Evolutionary conservation across 2,888 invertebrate species (phyloP).

Genomic region (Pherbina coryleti): DNA sequence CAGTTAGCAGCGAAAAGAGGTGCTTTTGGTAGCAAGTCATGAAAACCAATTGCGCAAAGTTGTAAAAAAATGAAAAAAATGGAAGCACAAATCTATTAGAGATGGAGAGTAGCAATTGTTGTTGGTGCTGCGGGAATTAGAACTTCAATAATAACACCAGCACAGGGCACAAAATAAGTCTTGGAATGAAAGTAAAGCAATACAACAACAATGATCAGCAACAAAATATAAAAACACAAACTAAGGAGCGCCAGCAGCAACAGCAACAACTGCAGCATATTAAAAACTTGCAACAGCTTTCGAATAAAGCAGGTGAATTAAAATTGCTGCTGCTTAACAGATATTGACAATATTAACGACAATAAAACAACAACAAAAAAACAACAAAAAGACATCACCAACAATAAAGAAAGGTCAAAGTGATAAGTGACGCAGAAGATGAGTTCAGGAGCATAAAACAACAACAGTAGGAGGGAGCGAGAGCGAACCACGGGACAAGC

Average conservation of each 20-base stretch:
- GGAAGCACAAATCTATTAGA: background rate
- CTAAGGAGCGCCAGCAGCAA: background rate
- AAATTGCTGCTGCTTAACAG: background rate
- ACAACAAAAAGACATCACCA: background rate
- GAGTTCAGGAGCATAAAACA: background rate
- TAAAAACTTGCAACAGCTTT: background rate
- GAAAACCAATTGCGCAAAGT: conserved; percentile 4
- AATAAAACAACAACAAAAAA: background rate
- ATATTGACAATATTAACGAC: background rate
- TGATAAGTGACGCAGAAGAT: background rate
- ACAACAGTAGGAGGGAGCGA: background rate
- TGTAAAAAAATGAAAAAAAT: background rate
- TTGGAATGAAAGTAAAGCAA: background rate
- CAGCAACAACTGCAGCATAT: conserved; percentile 11
- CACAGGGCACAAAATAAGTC: background rate
- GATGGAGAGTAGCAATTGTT: background rate
- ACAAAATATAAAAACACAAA: background rate
- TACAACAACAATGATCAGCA: background rate
- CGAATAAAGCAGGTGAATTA: conserved; percentile 10
- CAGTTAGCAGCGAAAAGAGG: no score
- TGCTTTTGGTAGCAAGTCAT: conserved; percentile 12
- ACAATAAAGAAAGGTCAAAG: background rate
- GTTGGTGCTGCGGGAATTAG: background rate
- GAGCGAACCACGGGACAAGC: background rate
- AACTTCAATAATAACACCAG: background rate